phyloP scores from a whole-genome alignment of 2,888 invertebrate genomes.

The Ophion ellenae region DNA sequence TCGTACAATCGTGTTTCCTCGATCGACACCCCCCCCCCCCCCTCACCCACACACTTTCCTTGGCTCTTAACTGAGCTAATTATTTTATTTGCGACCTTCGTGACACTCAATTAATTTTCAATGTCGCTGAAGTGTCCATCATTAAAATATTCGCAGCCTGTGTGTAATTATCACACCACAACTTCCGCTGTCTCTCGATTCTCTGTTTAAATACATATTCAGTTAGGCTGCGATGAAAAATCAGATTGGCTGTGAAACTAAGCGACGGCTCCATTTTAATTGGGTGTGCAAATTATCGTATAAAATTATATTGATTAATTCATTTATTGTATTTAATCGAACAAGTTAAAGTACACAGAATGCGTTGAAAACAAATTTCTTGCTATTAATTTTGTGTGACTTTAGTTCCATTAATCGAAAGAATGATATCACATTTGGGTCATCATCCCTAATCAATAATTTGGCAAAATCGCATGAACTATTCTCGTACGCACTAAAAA shows the following conservation, averaged over 20 bases:
- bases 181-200: constrained; percentile 13
- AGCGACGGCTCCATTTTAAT: neutral
- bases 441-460: neutral
- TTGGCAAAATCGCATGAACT: neutral
- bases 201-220: neutral
- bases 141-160: constrained; percentile 7
- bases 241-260: neutral
- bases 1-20: constrained; percentile 18
- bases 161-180: constrained; percentile 5
- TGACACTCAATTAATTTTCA: constrained; percentile 41
- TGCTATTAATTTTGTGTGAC: too few species aligned
- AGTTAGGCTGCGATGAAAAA: neutral
- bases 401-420: too few species aligned
- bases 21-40: neutral
- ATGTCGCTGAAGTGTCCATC: constrained; percentile 30
- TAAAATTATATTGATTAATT: neutral
- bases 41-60: neutral
- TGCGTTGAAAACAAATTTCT: too few species aligned
- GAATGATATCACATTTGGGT: too few species aligned
- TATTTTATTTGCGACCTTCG: constrained; percentile 34
- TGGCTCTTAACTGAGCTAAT: constrained; percentile 36
- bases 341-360: neutral
- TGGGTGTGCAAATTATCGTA: neutral
- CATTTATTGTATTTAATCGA: neutral
- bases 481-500: neutral